Evolutionary conservation across 92 coral and sea anemone species (phyloP).

Genomic region (Epizoanthus rinbou): DNA sequence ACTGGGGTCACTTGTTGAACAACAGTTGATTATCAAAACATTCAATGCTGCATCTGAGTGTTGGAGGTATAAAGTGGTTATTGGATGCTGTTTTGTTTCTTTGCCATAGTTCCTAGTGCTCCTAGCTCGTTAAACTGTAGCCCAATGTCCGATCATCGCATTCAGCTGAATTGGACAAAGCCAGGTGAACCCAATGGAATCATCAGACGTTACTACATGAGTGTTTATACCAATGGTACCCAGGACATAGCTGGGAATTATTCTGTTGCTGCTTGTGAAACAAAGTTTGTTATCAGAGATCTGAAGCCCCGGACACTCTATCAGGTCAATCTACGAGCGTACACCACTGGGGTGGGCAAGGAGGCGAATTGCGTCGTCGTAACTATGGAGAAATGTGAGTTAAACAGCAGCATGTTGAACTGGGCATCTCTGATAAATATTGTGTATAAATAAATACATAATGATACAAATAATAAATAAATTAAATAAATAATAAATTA

Average conservation of each 20-base stretch:
- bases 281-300: not conserved
- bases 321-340: conserved; percentile 12
- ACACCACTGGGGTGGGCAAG: not conserved
- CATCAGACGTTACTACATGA: conserved; percentile 12
- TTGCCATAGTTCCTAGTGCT: conserved; percentile 4
- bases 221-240: not conserved
- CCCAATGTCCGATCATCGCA: not conserved
- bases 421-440: too few species aligned
- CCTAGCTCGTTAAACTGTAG: not conserved
- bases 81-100: not conserved
- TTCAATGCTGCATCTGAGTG: too few species aligned
- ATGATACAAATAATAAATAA: too few species aligned
- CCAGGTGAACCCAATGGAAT: conserved; percentile 17
- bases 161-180: not conserved
- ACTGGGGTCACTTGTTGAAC: too few species aligned
- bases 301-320: conserved; percentile 26
- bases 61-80: too few species aligned
- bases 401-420: too few species aligned
- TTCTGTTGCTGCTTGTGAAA: not conserved
- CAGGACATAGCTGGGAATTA: not conserved
- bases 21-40: too few species aligned
- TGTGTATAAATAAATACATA: too few species aligned
- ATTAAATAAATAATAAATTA: too few species aligned
- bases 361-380: not conserved
- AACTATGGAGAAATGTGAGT: conserved; percentile 3